Base-by-base conservation (phyloP, 2,888 invertebrate species). In the Shargacucullia verbasci region DNA sequence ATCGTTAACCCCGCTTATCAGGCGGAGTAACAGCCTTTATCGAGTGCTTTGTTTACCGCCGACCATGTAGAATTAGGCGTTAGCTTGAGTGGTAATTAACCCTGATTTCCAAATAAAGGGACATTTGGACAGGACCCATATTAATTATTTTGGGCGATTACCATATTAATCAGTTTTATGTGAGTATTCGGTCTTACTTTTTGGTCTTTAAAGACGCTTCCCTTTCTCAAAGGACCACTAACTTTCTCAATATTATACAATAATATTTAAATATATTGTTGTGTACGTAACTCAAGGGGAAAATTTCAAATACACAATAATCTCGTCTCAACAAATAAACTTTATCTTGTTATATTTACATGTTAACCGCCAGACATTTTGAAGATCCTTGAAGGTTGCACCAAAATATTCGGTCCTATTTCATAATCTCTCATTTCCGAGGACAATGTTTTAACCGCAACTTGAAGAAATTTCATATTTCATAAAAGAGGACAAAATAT, bases 31-130 rank as follows among this genome's bases (percentile, higher is more conserved):
- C 57, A 55, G 48, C 67, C 77, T 61, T 27, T 46, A 60, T 55
- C 48, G 33, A 74, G 75, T 60, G 57, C 40, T 58, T 60, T 71
- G 59, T 74, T 66, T 68, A 50, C 47, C 54, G 48, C 34, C 47
- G 50, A 45, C 34, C 48, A 47, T 55, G 27, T 43, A 50, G 61
- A 63, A 70, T 59, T 56, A 58, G 55, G 37, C 59, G 40, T 46
- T 54, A 27, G 29, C 45, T 43, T 57, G 46, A 76, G 66, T 59
- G 78, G 60, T 70, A 68, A 76, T 78, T 76, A 72, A 78, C 78
- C 73, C 53, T 76, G 67, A 75, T 78, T 62, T 58, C n/a, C 14
- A 33, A 61, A 55, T 48, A 57, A 59, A 62, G 29, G 56, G 31
- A 38, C 37, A 49, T 58, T 35, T 38, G 31, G 13, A 34, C 20